These are phyloP conservation scores for Nomada goodeniana DNA, from an alignment of 2,888 invertebrate species.

Conservation along the genomic window DNA sequence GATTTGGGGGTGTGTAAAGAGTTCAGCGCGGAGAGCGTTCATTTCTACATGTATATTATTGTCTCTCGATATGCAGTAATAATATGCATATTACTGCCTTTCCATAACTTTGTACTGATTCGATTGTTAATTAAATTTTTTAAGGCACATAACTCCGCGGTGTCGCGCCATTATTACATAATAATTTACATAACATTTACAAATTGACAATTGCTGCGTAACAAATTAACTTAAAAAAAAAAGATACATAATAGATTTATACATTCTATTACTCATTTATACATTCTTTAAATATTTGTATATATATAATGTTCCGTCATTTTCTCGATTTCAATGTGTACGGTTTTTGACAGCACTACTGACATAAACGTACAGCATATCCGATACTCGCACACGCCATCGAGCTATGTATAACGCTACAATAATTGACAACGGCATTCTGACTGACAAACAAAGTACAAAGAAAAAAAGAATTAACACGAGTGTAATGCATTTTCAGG, in stretches of 20 bases:
- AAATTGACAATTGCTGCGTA: constrained; percentile 12
- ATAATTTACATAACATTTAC: constrained; percentile 43
- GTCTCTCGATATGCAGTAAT: background rate
- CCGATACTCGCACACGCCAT: constrained; percentile 7
- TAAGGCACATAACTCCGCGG: constrained; percentile 32
- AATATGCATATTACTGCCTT: constrained; percentile 13
- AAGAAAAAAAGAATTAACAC: constrained; percentile 33
- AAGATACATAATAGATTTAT: background rate
- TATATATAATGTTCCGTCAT: no score
- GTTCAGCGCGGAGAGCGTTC: no score
- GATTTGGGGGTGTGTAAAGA: no score
- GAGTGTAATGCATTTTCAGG: constrained; percentile 54
- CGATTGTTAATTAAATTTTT: constrained; percentile 45
- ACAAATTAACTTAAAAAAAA: constrained; percentile 9
- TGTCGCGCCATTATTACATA: background rate
- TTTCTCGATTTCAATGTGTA: background rate
- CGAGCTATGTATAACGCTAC: background rate
- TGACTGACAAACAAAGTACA: constrained; percentile 20
- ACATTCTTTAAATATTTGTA: background rate
- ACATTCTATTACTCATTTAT: background rate
- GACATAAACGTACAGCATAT: background rate
- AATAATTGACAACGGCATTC: constrained; percentile 22
- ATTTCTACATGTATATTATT: background rate
- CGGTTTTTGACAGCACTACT: no score
- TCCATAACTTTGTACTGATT: constrained; percentile 14